Evolutionary conservation across 2,888 invertebrate genomes (phyloP), one percentile per base, ranked within the genome.

Genomic region (Scaptomyza polygonia): DNA sequence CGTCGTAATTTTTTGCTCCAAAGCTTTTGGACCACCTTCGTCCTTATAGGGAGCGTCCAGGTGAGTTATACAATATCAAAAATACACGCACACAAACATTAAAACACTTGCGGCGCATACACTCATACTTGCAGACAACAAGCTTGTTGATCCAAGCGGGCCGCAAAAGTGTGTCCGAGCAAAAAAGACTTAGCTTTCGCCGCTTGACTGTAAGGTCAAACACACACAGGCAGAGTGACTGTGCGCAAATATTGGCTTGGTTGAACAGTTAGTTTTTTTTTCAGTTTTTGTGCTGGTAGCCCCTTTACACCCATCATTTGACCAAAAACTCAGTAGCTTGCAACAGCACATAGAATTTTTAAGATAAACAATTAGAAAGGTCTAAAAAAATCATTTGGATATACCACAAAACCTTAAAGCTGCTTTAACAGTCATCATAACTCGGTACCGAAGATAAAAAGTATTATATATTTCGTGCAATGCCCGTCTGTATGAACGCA

Each of bases 1-100:
- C 83, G 86, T 77, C 86, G 88, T 77, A 83, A 83, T 86, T 86
- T 86, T 86, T 77, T 83, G 86, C 83, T 88, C 77, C 87, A 64
- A 62, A 85, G 87, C 88, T 77, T 88, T 65, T 79, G 78, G 86
- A 80, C 79, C 51, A 59, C 66, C 70, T 53, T 87, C 49, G 64
- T 87, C 61, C 77, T 86, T 70, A 66, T 86, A 58, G 83, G 74
- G 84, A 80, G 77, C 27, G 88, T 88, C 61, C 86, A 84, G 83
- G 83, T 84, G 83, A 84, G 83, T 84, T 88, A 88, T 88, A 53
- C 67, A 39, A 49, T 44, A 27, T 44, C 44, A 29, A 65, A 65
- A 64, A 51, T 32, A 29, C 21, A 27, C 48, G 44, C 53, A 40
- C 40, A 40, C n/a, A 57, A 51, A 36, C 30, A 9, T 39, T 39